Evolutionary conservation across 2,113 vertebrate genomes (phyloP).

Genomic region (Marcusenius ussheri): DNA sequence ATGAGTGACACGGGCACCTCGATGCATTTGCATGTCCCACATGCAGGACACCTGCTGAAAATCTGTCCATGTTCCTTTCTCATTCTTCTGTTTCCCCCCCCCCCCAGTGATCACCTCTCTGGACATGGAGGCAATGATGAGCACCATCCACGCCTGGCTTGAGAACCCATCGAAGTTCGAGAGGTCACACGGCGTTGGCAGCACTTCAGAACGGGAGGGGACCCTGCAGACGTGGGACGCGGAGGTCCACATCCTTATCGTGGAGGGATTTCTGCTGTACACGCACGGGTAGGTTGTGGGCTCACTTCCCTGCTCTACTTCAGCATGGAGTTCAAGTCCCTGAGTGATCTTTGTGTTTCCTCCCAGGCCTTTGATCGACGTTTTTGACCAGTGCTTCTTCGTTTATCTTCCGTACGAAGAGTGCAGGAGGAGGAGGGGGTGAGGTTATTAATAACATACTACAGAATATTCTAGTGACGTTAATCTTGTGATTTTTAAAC

Average conservation of each 20-base stretch:
- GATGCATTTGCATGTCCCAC: conserved; percentile 41
- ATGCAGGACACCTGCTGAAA: neutral
- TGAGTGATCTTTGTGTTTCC: neutral
- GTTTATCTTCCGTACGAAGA: conserved; percentile 90
- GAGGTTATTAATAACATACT: conserved; percentile 24
- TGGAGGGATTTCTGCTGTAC: conserved; percentile 93
- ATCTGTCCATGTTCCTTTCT: neutral
- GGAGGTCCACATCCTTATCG: conserved; percentile 76
- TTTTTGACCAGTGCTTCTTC: conserved; percentile 80
- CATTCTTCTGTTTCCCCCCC: conserved; percentile 7
- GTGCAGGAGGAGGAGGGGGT: conserved; percentile 90
- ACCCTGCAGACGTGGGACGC: conserved; percentile 49
- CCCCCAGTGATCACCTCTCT: conserved; percentile 73
- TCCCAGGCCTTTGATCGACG: conserved; percentile 79
- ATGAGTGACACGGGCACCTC: conserved; percentile 17
- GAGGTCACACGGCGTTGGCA: conserved; percentile 81
- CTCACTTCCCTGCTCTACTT: neutral
- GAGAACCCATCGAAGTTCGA: conserved; percentile 86
- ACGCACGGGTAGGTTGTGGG: conserved; percentile 65
- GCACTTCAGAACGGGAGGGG: conserved; percentile 63
- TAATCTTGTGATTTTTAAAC: neutral
- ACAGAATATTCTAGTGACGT: neutral
- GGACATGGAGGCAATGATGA: conserved; percentile 96
- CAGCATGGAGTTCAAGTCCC: neutral
- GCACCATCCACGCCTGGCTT: conserved; percentile 81